Evolutionary conservation across 2,113 vertebrate species (phyloP), one percentile per base, ranked within the genome.

Genomic region (Octodon degus): DNA sequence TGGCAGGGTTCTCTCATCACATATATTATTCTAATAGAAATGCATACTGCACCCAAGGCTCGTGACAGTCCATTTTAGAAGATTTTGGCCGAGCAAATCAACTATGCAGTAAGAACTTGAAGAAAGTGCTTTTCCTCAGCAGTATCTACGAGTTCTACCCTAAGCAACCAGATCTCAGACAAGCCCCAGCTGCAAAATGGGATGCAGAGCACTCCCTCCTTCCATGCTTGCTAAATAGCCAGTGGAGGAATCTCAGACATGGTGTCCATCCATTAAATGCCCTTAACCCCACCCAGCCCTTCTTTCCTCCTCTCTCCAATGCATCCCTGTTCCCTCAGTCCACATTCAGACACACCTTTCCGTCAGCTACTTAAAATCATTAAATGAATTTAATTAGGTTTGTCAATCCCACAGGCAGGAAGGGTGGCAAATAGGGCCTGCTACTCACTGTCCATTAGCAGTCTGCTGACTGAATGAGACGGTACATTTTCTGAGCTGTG

Each of bases 361-460:
- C 92, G 74, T 97, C 90, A 93, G 95, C 96, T 95, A 91, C 90
- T 97, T 97, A 93, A 92, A 97, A 96, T 96, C 96, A 94, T 92
- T 97, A 97, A 95, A 74, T 94, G 90, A 97, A 84, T 89, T 96
- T 97, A 95, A 97, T 97, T 96, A 96, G 96, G 37, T 97, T 94
- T 97, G 97, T 97, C 96, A 94, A 55, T 96, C 96, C 97, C 96
- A 30, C 40, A 86, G 95, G 90, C 96, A 89, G 95, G 65, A 88
- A 67, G 81, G 43, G 85, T 93, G 63, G 92, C 72, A 74, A 91
- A 85, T 63, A 94, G 91, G 97, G 92, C 93, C 85, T 89, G 82
- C 27, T 47, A 70, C 17, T 91, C 90, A 90, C 95, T 90, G 88
- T 74, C 97, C 85, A 77, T 97, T 95, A 87, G 62, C 96, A 97